Conservation (phyloP, 2,113 vertebrate species). For the Ascaphus truei region DNA sequence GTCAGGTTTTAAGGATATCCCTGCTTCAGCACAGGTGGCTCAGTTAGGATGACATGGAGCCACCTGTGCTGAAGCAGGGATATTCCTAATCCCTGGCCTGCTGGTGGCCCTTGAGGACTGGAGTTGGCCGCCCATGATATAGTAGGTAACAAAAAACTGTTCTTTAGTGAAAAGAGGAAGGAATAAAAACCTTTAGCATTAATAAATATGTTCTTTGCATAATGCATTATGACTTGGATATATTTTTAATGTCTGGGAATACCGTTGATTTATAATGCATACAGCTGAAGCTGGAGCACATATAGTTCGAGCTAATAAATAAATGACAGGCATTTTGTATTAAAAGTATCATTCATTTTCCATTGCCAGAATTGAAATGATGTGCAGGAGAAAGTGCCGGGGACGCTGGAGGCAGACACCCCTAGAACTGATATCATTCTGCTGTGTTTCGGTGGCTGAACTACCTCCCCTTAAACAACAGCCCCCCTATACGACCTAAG, state of each 20-base stretch:
- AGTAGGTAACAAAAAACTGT: no score
- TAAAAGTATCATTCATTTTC: conserved; percentile 73
- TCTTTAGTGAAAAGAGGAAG: conserved; percentile 37
- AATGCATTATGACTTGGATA: conserved; percentile 86
- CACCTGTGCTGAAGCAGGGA: no score
- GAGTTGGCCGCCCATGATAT: no score
- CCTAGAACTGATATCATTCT: no score
- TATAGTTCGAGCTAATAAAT: conserved; percentile 78
- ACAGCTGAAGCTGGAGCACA: conserved; percentile 62
- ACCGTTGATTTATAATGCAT: conserved; percentile 84
- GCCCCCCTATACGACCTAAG: no score
- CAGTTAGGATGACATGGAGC: no score
- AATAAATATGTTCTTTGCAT: conserved; percentile 68
- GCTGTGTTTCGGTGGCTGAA: no score
- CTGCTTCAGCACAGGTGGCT: no score
- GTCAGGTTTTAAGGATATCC: no score
- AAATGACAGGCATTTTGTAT: conserved; percentile 79
- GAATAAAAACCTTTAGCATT: conserved; percentile 49
- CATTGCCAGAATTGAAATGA: conserved; percentile 56
- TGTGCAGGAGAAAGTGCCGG: conserved; percentile 24
- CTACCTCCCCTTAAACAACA: no score
- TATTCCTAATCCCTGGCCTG: no score
- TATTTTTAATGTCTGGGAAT: conserved; percentile 83
- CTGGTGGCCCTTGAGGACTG: no score
- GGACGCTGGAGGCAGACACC: not conserved